phyloP scores from a whole-genome alignment of 2,113 vertebrate genomes.

The Melanotaenia duboulayi region DNA sequence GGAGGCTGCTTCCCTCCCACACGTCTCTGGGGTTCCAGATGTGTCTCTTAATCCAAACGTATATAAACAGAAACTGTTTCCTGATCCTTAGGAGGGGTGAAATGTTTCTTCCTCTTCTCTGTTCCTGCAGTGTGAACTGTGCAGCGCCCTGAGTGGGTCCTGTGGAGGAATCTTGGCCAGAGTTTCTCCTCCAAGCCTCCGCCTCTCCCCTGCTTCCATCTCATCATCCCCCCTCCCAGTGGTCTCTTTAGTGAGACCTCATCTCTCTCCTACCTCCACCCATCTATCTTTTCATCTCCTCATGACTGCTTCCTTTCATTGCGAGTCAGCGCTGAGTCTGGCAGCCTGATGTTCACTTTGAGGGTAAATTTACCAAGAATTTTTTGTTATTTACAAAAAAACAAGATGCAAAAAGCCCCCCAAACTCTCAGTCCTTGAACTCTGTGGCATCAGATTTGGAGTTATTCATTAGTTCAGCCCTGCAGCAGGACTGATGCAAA shows the following conservation, averaged over 20 bases:
- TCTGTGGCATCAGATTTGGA: slow-evolving; percentile 28
- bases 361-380: background rate
- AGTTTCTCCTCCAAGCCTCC: slow-evolving; percentile 65
- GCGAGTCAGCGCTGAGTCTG: slow-evolving; percentile 28
- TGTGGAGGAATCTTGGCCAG: slow-evolving; percentile 39
- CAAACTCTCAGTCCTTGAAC: background rate
- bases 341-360: background rate
- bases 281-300: slow-evolving; percentile 67
- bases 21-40: slow-evolving; percentile 55
- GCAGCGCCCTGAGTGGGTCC: slow-evolving; percentile 27
- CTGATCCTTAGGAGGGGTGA: slow-evolving; percentile 27
- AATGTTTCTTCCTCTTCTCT: background rate
- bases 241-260: slow-evolving; percentile 62
- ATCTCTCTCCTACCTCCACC: slow-evolving; percentile 61
- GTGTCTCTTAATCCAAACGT: slow-evolving; percentile 47
- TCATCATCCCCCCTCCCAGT: slow-evolving; percentile 62
- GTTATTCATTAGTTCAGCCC: slow-evolving; percentile 17
- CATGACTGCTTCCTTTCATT: slow-evolving; percentile 72
- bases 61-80: slow-evolving; percentile 30
- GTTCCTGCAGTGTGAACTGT: slow-evolving; percentile 7
- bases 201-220: slow-evolving; percentile 40
- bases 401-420: background rate
- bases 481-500: slow-evolving; percentile 45
- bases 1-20: slow-evolving; percentile 37
- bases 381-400: background rate